phyloP scores from a whole-genome alignment of 2,888 invertebrate genomes.

The Boloria euphrosyne region DNA sequence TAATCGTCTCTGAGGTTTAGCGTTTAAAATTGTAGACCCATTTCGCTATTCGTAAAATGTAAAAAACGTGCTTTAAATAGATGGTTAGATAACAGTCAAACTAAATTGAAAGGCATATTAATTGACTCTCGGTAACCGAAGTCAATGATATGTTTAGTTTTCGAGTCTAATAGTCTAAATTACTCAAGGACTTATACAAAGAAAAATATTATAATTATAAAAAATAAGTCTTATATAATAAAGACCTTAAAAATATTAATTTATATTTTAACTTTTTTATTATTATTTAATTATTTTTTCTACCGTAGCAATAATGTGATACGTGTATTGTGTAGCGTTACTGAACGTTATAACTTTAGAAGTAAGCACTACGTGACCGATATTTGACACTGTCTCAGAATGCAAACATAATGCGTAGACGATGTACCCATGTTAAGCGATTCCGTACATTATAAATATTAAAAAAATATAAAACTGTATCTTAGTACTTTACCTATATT shows the following conservation, averaged over 20 bases:
- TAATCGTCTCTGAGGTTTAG: neutral
- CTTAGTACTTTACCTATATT: too few relatives aligned
- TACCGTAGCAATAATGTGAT: constrained; percentile 45
- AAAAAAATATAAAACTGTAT: neutral
- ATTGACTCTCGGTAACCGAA: constrained; percentile 44
- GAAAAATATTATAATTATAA: neutral
- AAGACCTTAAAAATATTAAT: neutral
- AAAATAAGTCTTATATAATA: neutral
- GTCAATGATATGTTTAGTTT: constrained; percentile 44
- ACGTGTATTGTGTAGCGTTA: constrained; percentile 60
- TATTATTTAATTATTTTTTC: neutral
- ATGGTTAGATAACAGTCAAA: constrained; percentile 18
- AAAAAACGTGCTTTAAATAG: neutral
- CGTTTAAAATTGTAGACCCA: neutral
- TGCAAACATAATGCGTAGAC: constrained; percentile 44
- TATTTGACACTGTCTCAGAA: constrained; percentile 70
- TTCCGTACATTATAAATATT: constrained; percentile 37
- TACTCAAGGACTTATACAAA: constrained; percentile 41
- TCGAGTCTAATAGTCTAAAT: constrained; percentile 45
- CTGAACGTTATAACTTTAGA: constrained; percentile 67
- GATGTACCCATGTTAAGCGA: constrained; percentile 43
- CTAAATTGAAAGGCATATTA: constrained; percentile 47
- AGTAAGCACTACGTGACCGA: constrained; percentile 75
- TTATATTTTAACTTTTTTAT: neutral
- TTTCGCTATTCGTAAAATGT: neutral